Base-by-base conservation (phyloP, 1,140 invertebrate species). In the Meloidogyne floridensis region DNA sequence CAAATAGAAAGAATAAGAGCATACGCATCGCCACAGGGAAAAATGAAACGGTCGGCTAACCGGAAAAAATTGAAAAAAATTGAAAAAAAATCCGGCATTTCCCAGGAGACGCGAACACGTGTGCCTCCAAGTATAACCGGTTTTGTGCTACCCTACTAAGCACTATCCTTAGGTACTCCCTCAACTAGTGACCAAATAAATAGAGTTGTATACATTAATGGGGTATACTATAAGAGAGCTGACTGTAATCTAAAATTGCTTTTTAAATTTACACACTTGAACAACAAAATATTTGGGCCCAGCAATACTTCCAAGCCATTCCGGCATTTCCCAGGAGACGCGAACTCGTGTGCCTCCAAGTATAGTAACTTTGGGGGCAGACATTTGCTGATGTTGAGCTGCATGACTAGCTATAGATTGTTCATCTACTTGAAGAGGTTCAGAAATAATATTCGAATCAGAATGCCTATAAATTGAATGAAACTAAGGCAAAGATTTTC, bases 401-500 rank as follows among this genome's bases (percentile, higher is more conserved):
- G 59, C 15, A 6, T 3, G 2, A 84, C 43, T n/a, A 70, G n/a
- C 43, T 47, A 56, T 11, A 54, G 47, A 15, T 15, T n/a, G 43
- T 47, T 84, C 72, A 4, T 53, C 82, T 4, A 56, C 32, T 10
- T 84, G 15, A 70, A 89, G 51, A 13, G 82, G 72, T 65, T 87
- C 86, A 56, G 88, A 87, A 59, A 78, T 56, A 47, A 87, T 72
- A 77, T 89, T 86, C 3, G 86, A 85, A 51, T 85, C 78, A 7
- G 87, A 85, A 77, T 86, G 43, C 51, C 59, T 65, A 59, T 59
- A n/a, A 65, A 6, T 65, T 11, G 8, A 11, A 9, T 79, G 10
- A 77, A 65, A 65, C 2, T 6, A n/a, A 4, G 6, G 18, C n/a
- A 2, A 65, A 3, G 5, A 7, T 65, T 65, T 65, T n/a, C 15